A percentile compares a stretch with the other conserved stretches of the same genome.
Evolutionary conservation across 1,140 invertebrate species (phyloP).

Genomic region (Bombus picipes): DNA sequence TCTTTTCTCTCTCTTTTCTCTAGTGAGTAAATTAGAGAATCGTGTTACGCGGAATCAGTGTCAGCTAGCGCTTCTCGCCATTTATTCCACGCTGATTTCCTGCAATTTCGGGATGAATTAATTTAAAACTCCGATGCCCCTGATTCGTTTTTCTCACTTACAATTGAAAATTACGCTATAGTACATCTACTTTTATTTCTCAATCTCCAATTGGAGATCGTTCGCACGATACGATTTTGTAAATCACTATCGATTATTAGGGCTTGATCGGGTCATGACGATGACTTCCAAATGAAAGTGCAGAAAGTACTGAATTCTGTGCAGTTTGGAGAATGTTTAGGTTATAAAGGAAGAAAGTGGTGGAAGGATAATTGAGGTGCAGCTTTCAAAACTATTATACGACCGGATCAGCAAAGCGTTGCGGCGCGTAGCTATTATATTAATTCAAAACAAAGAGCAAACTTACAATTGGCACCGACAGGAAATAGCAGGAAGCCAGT

Average conservation of each 20-base stretch:
- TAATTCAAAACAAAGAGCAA: too few species aligned
- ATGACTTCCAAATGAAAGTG: background rate
- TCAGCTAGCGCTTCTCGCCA: background rate
- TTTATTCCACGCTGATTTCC: conserved; percentile 22
- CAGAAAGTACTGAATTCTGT: background rate
- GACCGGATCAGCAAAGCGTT: background rate
- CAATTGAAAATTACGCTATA: too few species aligned
- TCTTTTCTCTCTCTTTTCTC: background rate
- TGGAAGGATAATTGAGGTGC: background rate
- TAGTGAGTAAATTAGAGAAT: conserved; percentile 27
- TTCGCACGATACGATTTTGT: background rate
- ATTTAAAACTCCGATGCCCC: too few species aligned
- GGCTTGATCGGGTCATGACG: background rate
- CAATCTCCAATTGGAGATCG: too few species aligned
- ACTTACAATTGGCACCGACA: too few species aligned
- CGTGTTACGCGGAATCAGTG: conserved; percentile 5
- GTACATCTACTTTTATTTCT: too few species aligned
- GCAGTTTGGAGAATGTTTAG: background rate
- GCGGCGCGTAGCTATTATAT: too few species aligned
- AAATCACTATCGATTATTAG: too few species aligned
- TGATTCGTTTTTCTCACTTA: too few species aligned
- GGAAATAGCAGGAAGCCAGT: conserved; percentile 10
- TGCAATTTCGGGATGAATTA: too few species aligned
- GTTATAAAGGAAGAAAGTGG: background rate
- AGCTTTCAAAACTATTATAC: background rate